phyloP scores from a whole-genome alignment of 1,140 invertebrate species.

The Penaeus indicus region DNA sequence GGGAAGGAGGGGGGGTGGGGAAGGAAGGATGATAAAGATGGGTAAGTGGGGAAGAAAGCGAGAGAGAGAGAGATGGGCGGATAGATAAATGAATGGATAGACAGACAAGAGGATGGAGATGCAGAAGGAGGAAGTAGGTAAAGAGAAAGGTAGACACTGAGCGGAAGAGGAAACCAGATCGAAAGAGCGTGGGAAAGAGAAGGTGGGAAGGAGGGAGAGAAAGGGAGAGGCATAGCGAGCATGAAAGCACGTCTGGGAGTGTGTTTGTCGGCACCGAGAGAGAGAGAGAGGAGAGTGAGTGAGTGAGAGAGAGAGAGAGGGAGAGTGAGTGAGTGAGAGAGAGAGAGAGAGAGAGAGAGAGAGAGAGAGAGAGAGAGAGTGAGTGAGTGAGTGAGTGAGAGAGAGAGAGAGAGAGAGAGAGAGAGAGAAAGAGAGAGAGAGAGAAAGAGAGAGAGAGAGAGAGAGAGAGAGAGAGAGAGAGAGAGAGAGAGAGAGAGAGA shows the following conservation, averaged over 20 bases:
- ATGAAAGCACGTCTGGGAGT: not conserved
- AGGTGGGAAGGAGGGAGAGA: not conserved
- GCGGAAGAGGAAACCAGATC: not conserved
- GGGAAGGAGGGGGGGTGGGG: not conserved
- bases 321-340: not conserved
- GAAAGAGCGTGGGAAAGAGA: constrained; percentile 3
- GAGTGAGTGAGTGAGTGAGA: not conserved
- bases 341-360: not conserved
- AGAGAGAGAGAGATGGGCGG: not conserved
- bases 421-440: not conserved
- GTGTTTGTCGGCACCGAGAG: not conserved
- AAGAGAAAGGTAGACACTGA: constrained; percentile 9
- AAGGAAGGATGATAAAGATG: constrained; percentile 5
- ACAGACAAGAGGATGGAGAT: not conserved
- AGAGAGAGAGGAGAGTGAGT: not conserved
- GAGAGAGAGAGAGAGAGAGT: not conserved
- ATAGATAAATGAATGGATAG: not conserved
- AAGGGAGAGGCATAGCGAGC: not conserved
- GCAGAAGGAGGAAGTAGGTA: not conserved
- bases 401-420: not conserved
- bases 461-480: not conserved
- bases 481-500: not conserved
- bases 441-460: not conserved
- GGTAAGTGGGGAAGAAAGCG: not conserved
- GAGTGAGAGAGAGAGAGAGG: not conserved